Evolutionary conservation across 2,113 vertebrate species (phyloP).

Genomic region (Cichladusa arquata): DNA sequence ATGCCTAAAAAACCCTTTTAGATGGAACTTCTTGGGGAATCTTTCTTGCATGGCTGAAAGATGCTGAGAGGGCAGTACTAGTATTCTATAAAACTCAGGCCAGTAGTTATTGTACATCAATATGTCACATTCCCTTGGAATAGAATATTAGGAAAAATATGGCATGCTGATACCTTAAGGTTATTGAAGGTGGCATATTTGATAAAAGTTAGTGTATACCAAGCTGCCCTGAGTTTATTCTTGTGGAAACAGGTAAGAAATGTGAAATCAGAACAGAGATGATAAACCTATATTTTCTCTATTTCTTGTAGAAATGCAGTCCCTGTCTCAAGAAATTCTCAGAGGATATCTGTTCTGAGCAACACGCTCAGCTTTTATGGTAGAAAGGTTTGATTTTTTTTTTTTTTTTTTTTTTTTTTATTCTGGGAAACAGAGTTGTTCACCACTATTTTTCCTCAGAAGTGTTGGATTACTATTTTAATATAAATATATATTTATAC

Average conservation of each 20-base stretch:
- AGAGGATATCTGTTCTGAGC: neutral
- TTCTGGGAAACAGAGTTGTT: neutral
- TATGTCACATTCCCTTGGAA: neutral
- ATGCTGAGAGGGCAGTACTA: neutral
- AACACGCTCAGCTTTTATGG: neutral
- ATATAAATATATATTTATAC: neutral
- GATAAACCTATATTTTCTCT: neutral
- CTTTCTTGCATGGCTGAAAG: neutral
- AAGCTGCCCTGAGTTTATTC: neutral
- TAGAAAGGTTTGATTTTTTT: neutral
- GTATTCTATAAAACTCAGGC: neutral
- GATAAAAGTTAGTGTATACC: neutral
- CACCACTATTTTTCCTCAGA: neutral
- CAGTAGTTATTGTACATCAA: neutral
- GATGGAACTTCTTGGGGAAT: neutral
- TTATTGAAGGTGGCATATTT: neutral
- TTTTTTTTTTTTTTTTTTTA: neutral
- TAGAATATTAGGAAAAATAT: neutral
- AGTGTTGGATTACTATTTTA: neutral
- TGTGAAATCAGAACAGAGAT: neutral
- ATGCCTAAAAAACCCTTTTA: neutral
- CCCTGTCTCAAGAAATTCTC: neutral
- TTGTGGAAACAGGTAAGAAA: neutral
- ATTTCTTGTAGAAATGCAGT: neutral
- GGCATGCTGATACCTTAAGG: neutral